Evolutionary conservation across 2,797 vertebrate species (phyloP).

Genomic region (Ibycter americanus): DNA sequence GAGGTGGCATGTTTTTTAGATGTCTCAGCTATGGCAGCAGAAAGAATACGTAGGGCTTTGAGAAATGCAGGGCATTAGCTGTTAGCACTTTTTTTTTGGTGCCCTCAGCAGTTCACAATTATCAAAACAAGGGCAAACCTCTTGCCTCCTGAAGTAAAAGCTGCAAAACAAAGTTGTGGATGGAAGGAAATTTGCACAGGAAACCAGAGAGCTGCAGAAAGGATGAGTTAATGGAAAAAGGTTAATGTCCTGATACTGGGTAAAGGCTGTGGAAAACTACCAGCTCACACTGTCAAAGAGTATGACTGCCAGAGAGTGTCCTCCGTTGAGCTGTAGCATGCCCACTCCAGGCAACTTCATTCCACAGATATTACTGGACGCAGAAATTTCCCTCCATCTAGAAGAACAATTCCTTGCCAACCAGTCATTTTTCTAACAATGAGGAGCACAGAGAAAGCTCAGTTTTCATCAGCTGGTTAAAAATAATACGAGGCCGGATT

Average conservation of each 20-base stretch:
- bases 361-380: neutral
- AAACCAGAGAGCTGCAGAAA: conserved; percentile 32
- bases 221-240: conserved; percentile 37
- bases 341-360: neutral
- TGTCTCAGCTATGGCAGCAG: neutral
- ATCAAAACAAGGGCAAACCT: neutral
- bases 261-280: conserved; percentile 10
- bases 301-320: neutral
- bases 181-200: conserved; percentile 22
- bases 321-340: neutral
- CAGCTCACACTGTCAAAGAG: neutral
- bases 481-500: neutral
- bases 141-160: neutral
- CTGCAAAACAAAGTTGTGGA: neutral
- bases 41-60: neutral
- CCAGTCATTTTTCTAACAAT: neutral
- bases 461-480: neutral
- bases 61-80: neutral
- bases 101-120: neutral
- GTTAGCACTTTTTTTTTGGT: neutral
- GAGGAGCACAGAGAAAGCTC: neutral
- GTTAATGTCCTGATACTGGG: neutral
- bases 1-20: neutral
- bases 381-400: neutral
- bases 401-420: neutral